These are phyloP conservation scores for Temnothorax nylanderi DNA, from an alignment of 1,140 invertebrate genomes.

Conservation along the genomic window DNA sequence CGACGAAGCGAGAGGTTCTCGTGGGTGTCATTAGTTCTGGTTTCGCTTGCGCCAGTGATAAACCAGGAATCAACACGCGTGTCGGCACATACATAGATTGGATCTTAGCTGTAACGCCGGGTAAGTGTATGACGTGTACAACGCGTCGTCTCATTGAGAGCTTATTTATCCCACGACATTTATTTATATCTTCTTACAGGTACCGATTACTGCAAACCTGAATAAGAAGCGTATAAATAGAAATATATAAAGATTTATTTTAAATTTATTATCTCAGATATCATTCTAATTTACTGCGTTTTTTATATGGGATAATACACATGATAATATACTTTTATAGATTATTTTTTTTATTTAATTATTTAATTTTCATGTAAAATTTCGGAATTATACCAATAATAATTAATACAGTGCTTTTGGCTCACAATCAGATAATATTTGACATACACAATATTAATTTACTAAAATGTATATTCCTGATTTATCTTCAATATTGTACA, in stretches of 20 bases:
- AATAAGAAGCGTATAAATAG: conserved; percentile 31
- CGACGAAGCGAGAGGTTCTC: conserved; percentile 81
- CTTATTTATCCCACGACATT: not conserved
- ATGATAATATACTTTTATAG: not conserved
- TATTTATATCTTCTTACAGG: conserved; percentile 53
- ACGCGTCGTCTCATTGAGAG: not conserved
- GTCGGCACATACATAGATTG: conserved; percentile 86
- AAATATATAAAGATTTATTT: not conserved
- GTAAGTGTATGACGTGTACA: conserved; percentile 67
- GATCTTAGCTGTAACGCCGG: conserved; percentile 84
- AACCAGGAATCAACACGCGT: conserved; percentile 86
- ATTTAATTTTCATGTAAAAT: not conserved
- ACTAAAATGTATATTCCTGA: not conserved
- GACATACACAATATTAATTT: not conserved
- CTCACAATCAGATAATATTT: not conserved
- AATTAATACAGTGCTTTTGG: not conserved
- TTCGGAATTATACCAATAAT: not conserved
- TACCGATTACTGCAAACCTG: conserved; percentile 49
- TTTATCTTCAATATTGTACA: not conserved
- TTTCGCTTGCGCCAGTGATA: conserved; percentile 83
- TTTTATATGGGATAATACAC: not conserved
- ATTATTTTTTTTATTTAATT: not conserved
- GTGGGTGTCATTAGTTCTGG: conserved; percentile 88
- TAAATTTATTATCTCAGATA: not conserved
- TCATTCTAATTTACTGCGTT: not conserved